Conservation (phyloP, 2,113 vertebrate genomes). For the Neopipo cinnamomea region DNA sequence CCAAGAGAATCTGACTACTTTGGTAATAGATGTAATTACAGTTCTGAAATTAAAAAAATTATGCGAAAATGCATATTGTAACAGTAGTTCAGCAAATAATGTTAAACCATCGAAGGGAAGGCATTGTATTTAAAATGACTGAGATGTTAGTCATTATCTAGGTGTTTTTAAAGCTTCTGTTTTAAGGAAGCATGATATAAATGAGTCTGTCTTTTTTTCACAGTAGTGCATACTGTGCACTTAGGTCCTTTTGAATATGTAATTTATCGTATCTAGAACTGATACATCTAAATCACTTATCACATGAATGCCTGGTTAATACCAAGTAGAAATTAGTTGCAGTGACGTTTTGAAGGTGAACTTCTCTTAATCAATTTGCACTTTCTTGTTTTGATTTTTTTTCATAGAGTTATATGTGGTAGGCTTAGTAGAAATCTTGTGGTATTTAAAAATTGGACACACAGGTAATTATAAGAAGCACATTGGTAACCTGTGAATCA, state of each 20-base stretch:
- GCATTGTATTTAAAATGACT: neutral
- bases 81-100: constrained; percentile 1
- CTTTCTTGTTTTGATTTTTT: neutral
- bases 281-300: neutral
- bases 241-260: neutral
- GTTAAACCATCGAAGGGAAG: neutral
- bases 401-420: neutral
- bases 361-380: neutral
- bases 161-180: neutral
- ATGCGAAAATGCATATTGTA: constrained; percentile 8
- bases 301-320: neutral
- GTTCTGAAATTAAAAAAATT: constrained; percentile 7
- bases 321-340: neutral
- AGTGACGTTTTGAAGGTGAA: neutral
- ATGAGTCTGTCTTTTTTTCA: neutral
- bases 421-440: neutral
- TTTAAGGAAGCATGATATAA: neutral
- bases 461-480: neutral
- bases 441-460: neutral
- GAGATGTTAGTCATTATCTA: neutral
- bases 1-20: constrained; percentile 18
- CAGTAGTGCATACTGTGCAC: neutral
- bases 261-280: neutral
- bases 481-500: neutral
- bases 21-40: constrained; percentile 29